phyloP scores from a whole-genome alignment of 1,140 invertebrate genomes.

The Lucilia sericata region DNA sequence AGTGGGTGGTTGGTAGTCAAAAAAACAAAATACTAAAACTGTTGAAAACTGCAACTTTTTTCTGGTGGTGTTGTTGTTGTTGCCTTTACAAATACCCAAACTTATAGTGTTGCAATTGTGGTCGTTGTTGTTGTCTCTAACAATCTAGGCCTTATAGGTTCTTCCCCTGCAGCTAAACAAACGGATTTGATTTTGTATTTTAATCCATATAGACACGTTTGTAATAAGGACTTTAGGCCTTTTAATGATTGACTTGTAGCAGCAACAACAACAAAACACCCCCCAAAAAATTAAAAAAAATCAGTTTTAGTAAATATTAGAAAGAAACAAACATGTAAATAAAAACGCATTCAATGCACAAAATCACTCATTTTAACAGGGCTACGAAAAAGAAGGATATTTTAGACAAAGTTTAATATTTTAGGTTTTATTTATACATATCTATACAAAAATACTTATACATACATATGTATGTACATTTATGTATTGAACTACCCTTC shows the following conservation, averaged over 20 bases:
- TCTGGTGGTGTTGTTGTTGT: background rate
- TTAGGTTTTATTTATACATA: background rate
- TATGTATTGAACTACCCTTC: too few species aligned
- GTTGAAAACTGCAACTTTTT: background rate
- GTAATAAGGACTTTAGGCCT: slow-evolving; percentile 41
- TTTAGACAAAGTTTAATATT: background rate
- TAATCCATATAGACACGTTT: background rate
- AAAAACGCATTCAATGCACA: slow-evolving; percentile 13
- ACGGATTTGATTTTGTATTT: background rate
- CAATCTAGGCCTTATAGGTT: too few species aligned
- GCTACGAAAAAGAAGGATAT: too few species aligned
- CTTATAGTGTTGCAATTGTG: background rate
- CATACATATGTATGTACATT: too few species aligned
- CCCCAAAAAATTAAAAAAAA: background rate
- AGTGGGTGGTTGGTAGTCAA: background rate
- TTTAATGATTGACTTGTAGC: slow-evolving; percentile 40
- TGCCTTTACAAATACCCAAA: background rate
- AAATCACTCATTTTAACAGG: background rate
- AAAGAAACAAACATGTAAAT: background rate
- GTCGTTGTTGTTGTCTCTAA: too few species aligned
- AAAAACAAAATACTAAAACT: background rate
- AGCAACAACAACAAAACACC: background rate
- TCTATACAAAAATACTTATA: too few species aligned
- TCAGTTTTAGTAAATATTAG: background rate
- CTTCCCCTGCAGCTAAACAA: background rate